Conservation (phyloP, 2,797 vertebrate genomes). For the Chaetodon trifasciatus region DNA sequence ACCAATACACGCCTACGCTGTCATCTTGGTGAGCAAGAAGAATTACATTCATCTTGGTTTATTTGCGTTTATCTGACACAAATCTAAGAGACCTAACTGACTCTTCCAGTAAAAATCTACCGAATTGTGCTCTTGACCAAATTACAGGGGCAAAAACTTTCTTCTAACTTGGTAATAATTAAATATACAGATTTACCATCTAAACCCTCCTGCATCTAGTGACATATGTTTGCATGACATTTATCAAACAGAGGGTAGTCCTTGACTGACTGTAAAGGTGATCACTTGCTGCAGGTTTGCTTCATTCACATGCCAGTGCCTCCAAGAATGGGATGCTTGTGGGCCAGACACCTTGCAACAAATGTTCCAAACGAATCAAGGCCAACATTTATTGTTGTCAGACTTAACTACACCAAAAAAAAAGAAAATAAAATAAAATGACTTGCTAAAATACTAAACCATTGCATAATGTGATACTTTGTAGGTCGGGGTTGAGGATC, state of each 20-base stretch:
- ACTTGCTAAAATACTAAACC: constrained; percentile 3
- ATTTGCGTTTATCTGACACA: neutral
- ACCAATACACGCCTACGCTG: constrained; percentile 91
- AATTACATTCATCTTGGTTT: neutral
- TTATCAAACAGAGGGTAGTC: neutral
- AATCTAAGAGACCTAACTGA: neutral
- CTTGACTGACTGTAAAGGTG: neutral
- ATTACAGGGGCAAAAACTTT: neutral
- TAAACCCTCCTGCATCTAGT: neutral
- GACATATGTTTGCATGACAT: neutral
- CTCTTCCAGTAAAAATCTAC: neutral
- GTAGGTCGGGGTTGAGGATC: constrained; percentile 42
- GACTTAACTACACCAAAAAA: neutral
- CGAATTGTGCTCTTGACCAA: neutral
- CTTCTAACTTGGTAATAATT: neutral
- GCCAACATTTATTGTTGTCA: neutral
- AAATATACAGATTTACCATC: neutral
- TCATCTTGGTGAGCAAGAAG: constrained; percentile 87
- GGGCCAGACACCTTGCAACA: neutral
- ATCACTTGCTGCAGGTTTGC: neutral
- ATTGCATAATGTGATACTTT: constrained; percentile 37
- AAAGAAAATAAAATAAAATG: neutral
- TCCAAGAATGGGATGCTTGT: neutral
- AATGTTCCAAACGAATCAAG: neutral
- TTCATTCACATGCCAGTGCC: neutral